Evolutionary conservation across 2,797 vertebrate genomes (phyloP).

Genomic region (Macrochelys suwanniensis): DNA sequence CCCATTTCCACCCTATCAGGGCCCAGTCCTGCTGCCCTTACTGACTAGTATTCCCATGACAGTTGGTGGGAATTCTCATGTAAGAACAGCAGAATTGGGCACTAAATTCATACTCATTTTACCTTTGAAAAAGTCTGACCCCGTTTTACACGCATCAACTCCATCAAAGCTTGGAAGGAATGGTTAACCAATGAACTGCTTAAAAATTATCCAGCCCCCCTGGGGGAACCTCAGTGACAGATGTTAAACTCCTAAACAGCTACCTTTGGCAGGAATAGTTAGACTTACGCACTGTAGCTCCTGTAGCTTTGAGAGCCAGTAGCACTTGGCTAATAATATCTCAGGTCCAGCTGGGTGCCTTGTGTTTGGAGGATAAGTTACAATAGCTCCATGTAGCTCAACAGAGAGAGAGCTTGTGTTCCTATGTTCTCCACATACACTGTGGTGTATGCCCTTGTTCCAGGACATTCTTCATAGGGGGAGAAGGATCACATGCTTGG

Average conservation of each 20-base stretch:
- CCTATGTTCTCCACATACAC: neutral
- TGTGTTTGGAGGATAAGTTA: neutral
- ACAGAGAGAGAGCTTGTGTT: neutral
- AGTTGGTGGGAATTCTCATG: conserved; percentile 7
- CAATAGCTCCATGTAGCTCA: neutral
- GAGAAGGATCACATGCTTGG: neutral
- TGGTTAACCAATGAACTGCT: neutral
- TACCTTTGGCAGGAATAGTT: neutral
- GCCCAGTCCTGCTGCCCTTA: neutral
- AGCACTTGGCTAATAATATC: neutral
- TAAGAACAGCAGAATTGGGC: conserved; percentile 24
- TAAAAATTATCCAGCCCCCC: neutral
- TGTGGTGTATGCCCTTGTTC: neutral
- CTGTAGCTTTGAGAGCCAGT: neutral
- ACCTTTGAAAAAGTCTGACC: neutral
- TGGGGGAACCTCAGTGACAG: neutral
- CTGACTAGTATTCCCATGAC: neutral
- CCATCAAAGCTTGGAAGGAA: neutral
- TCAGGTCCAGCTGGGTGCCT: neutral
- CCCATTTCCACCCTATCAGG: neutral
- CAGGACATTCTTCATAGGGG: neutral
- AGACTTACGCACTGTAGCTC: neutral
- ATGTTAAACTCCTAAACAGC: neutral
- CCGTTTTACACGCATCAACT: neutral
- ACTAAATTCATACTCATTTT: neutral